These are phyloP conservation scores for Gallinago media DNA, from an alignment of 2,113 vertebrate species.

Conservation along the genomic window DNA sequence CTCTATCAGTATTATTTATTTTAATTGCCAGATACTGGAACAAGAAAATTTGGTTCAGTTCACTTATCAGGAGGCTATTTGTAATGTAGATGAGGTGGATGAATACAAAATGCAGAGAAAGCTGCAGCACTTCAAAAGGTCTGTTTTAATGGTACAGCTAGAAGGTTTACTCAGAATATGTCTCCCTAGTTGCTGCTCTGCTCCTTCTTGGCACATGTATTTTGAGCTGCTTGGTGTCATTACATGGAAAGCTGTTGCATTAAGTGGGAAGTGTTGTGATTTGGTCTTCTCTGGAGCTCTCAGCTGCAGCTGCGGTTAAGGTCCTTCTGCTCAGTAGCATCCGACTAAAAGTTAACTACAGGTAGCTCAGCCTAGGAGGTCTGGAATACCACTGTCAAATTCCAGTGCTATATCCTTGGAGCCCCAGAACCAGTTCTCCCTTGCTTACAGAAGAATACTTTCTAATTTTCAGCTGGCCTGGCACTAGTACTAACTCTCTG, in stretches of 20 bases:
- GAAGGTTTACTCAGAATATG: not conserved
- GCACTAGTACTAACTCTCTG: not conserved
- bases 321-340: not conserved
- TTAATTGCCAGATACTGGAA: slow-evolving; percentile 30
- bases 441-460: not conserved
- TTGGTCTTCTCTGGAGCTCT: not conserved
- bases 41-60: slow-evolving; percentile 19
- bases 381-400: not conserved
- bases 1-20: slow-evolving; percentile 23
- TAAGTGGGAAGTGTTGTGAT: not conserved
- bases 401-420: not conserved
- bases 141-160: not conserved
- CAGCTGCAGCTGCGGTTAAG: not conserved
- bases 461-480: not conserved
- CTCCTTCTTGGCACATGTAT: not conserved
- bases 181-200: not conserved
- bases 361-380: not conserved
- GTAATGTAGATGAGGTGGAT: slow-evolving; percentile 1
- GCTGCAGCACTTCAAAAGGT: not conserved
- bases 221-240: not conserved
- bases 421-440: not conserved
- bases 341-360: not conserved
- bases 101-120: not conserved
- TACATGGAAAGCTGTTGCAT: not conserved
- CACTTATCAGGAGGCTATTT: not conserved